Conservation (phyloP, 2,888 invertebrate genomes). For the Gari tellinella region DNA sequence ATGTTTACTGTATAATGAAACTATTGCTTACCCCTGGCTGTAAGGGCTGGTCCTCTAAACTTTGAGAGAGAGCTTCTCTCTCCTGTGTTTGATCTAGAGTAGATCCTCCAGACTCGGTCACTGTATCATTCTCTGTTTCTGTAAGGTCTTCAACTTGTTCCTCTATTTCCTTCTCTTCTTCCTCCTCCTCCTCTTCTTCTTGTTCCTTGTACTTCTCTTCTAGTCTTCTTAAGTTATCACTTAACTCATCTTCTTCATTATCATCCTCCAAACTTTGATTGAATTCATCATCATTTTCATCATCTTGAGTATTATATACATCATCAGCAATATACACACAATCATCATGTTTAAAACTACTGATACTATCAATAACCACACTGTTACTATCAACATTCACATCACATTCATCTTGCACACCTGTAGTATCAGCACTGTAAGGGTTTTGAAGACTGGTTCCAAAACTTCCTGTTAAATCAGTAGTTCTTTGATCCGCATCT, state of each 20-base stretch:
- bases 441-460: conserved; percentile 27
- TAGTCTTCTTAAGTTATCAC: conserved; percentile 24
- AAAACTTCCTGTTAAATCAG: conserved; percentile 10
- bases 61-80: conserved; percentile 36
- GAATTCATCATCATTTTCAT: conserved; percentile 17
- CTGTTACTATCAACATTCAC: neutral
- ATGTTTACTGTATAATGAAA: neutral
- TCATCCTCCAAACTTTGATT: conserved; percentile 29
- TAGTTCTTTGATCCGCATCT: neutral
- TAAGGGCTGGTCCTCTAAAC: conserved; percentile 36
- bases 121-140: conserved; percentile 26
- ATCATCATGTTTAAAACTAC: conserved; percentile 86
- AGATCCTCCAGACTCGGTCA: conserved; percentile 28
- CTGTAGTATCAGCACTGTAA: conserved; percentile 21
- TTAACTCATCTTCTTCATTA: conserved; percentile 29
- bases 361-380: neutral
- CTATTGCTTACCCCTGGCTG: conserved; percentile 51
- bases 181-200: conserved; percentile 26
- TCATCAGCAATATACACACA: conserved; percentile 19
- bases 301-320: conserved; percentile 4
- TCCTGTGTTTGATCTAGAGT: conserved; percentile 32
- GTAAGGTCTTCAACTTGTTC: conserved; percentile 7
- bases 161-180: conserved; percentile 22
- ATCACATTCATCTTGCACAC: conserved; percentile 2
- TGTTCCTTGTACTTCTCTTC: conserved; percentile 39